Conservation (phyloP, 2,888 invertebrate genomes). For the Caenorhabditis uteleia region DNA sequence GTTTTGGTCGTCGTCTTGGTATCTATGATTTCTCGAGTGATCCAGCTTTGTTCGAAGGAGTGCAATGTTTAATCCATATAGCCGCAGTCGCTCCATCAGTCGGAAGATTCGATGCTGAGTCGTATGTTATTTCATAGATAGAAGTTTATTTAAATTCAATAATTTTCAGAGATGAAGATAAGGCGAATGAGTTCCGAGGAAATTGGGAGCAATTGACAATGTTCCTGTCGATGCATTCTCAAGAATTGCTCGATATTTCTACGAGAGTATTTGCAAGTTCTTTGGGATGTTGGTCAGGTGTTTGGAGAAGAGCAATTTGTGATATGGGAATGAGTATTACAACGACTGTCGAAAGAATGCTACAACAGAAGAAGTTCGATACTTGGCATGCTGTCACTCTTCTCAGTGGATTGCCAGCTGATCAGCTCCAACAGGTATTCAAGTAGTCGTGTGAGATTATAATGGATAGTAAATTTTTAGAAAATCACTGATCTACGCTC, state of each 20-base stretch:
- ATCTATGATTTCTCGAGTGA: conserved; percentile 25
- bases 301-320: conserved; percentile 11
- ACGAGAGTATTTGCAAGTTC: conserved; percentile 47
- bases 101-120: conserved; percentile 16
- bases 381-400: conserved; percentile 37
- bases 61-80: conserved; percentile 15
- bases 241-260: conserved; percentile 46
- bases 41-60: conserved; percentile 30
- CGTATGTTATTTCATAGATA: too few relatives aligned
- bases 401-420: conserved; percentile 17
- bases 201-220: conserved; percentile 42
- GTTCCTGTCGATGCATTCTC: conserved; percentile 38
- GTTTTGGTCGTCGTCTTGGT: conserved; percentile 11
- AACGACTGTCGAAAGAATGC: conserved; percentile 30
- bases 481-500: conserved; percentile 5
- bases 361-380: conserved; percentile 32
- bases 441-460: too few relatives aligned
- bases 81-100: conserved; percentile 25
- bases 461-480: conserved; percentile 1
- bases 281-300: conserved; percentile 27
- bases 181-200: conserved; percentile 27
- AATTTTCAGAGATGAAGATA: conserved; percentile 3
- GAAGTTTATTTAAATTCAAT: too few relatives aligned
- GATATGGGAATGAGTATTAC: conserved; percentile 15
- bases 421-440: too few relatives aligned